Evolutionary conservation across 2,888 invertebrate genomes (phyloP).

Genomic region (Zele albiditarsus): DNA sequence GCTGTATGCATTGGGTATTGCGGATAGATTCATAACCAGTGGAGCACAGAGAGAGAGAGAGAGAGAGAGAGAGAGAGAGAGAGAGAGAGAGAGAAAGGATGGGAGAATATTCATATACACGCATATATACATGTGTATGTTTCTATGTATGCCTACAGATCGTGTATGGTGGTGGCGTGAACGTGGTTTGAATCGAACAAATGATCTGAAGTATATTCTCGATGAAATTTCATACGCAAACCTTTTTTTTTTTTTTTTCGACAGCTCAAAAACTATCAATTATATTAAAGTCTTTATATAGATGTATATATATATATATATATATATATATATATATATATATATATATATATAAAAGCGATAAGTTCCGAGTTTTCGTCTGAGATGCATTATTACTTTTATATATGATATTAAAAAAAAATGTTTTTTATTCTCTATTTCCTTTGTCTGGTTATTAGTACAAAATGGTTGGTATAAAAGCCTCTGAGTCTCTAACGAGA

Average conservation of each 20-base stretch:
- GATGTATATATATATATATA: no score
- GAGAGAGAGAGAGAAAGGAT: no score
- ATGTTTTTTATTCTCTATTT: slow-evolving; percentile 17
- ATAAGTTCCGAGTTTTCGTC: no score
- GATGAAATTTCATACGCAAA: neutral
- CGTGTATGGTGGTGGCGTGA: slow-evolving; percentile 50
- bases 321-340: no score
- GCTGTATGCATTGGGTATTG: slow-evolving; percentile 60
- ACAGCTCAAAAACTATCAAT: no score
- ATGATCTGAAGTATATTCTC: slow-evolving; percentile 24
- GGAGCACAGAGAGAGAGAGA: slow-evolving; percentile 33
- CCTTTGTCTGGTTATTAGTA: slow-evolving; percentile 35
- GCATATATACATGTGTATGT: no score
- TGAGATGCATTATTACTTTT: neutral
- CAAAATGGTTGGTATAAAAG: slow-evolving; percentile 34
- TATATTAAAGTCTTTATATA: no score
- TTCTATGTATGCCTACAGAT: no score
- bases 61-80: slow-evolving; percentile 30
- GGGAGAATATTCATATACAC: no score
- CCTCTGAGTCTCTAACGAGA: slow-evolving; percentile 27
- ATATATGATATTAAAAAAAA: neutral
- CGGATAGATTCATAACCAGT: slow-evolving; percentile 40
- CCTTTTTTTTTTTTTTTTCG: slow-evolving; percentile 28
- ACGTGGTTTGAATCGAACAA: slow-evolving; percentile 63
- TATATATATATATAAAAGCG: no score